These are phyloP conservation scores for Halesus radiatus DNA, from an alignment of 1,140 invertebrate species.

Conservation along the genomic window DNA sequence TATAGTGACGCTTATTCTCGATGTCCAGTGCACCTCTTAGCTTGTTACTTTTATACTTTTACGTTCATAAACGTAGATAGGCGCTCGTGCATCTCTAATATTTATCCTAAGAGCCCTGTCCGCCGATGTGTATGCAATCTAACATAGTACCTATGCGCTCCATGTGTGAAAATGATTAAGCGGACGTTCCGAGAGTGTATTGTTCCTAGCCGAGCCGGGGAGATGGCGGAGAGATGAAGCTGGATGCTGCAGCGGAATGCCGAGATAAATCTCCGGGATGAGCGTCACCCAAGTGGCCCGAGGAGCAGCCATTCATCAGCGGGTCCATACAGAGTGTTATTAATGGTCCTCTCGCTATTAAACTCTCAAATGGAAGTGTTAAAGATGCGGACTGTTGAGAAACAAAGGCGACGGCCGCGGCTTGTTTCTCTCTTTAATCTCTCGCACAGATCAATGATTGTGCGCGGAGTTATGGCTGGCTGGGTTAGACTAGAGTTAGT, in stretches of 20 bases:
- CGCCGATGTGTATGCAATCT: background rate
- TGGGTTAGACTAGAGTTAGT: too few species aligned
- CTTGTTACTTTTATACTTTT: too few species aligned
- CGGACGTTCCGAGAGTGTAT: background rate
- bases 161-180: background rate
- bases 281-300: constrained; percentile 22
- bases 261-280: constrained; percentile 17
- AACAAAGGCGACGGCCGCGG: constrained; percentile 11
- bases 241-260: background rate
- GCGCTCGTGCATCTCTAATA: background rate
- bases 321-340: constrained; percentile 45
- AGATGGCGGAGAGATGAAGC: background rate
- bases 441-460: background rate
- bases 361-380: constrained; percentile 52
- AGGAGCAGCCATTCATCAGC: constrained; percentile 44
- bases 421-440: constrained; percentile 15
- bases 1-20: too few species aligned
- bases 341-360: constrained; percentile 45
- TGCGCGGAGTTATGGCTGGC: too few species aligned
- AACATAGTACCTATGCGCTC: background rate
- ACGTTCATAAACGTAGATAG: too few species aligned
- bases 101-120: constrained; percentile 1
- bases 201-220: background rate
- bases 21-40: too few species aligned
- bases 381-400: constrained; percentile 24